Conservation (phyloP, 35 echinoderm and acorn worm genomes). For the Apostichopus parvimensis region DNA sequence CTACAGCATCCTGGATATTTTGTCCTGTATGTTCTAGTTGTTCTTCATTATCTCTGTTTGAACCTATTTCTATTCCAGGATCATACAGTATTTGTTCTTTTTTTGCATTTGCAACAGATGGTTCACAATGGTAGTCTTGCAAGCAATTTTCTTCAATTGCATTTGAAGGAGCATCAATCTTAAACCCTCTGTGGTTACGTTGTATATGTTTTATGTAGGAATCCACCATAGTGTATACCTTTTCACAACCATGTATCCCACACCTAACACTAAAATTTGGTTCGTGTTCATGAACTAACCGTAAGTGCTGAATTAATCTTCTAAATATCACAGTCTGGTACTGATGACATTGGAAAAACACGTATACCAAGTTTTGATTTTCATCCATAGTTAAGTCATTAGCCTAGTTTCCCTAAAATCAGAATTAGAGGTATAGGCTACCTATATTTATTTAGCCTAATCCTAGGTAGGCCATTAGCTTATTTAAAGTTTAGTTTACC, state of each 20-base stretch:
- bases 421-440: not conserved
- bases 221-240: too few relatives aligned
- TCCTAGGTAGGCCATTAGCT: not conserved
- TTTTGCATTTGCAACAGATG: too few relatives aligned
- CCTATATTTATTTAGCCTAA: not conserved
- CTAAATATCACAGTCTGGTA: not conserved
- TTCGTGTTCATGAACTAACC: not conserved
- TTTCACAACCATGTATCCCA: not conserved
- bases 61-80: not conserved
- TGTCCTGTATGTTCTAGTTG: not conserved
- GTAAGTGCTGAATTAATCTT: not conserved
- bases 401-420: not conserved
- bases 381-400: not conserved
- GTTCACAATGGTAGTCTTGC: not conserved
- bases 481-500: not conserved
- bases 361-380: too few relatives aligned
- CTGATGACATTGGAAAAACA: too few relatives aligned
- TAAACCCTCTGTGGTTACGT: not conserved
- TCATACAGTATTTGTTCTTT: not conserved
- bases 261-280: too few relatives aligned
- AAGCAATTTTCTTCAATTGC: not conserved
- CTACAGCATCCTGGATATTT: too few relatives aligned
- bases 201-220: too few relatives aligned
- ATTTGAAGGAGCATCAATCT: not conserved
- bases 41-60: not conserved